These are phyloP conservation scores for Anguilla rostrata DNA, from an alignment of 2,113 vertebrate genomes.

Conservation along the genomic window DNA sequence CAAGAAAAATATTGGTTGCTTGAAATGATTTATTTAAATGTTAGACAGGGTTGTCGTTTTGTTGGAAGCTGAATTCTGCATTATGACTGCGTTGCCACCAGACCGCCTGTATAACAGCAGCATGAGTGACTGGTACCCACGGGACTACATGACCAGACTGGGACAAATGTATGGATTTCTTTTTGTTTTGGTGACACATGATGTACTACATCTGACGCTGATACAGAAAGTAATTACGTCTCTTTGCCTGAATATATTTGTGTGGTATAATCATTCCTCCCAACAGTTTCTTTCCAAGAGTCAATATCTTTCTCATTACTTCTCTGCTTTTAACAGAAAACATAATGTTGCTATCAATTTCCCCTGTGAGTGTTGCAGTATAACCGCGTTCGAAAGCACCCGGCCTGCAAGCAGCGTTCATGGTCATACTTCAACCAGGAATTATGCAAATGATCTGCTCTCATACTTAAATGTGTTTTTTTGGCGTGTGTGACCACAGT, in stretches of 20 bases:
- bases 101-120: background rate
- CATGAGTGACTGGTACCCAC: background rate
- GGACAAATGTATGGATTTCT: background rate
- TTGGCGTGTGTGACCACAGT: background rate
- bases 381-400: no score
- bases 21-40: no score
- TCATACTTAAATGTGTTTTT: background rate
- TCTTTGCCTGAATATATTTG: background rate
- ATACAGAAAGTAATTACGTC: background rate
- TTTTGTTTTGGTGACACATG: background rate
- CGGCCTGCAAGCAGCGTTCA: background rate
- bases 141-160: background rate
- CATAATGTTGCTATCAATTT: background rate
- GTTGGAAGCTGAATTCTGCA: background rate
- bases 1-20: no score
- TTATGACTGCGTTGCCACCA: background rate
- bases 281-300: background rate
- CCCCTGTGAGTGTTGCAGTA: no score
- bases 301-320: background rate
- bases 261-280: background rate
- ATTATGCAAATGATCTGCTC: no score
- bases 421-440: background rate
- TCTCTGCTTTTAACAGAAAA: background rate
- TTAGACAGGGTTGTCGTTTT: background rate
- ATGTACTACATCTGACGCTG: background rate